Base-by-base conservation (phyloP, 2,797 vertebrate genomes). In the Remorina albescens region DNA sequence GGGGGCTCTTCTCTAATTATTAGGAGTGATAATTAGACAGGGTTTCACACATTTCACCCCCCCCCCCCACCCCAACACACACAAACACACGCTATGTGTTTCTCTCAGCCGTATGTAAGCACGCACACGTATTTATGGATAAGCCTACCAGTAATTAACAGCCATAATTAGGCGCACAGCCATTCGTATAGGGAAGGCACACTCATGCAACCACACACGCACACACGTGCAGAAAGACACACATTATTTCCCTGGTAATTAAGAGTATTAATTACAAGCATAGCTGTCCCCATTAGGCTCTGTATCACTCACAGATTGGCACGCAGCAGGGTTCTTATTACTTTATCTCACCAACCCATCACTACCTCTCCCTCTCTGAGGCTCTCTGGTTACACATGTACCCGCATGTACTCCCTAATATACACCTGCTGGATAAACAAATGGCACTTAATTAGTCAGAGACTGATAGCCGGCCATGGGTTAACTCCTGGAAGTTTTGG, bases 241-340 rank as follows among this genome's bases (percentile, higher is more conserved):
- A 89, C 83, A 84, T 75, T 83, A 83, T 82, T 84, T 87, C 87
- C 83, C 83, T 76, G 84, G 79, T 92, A 93, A 93, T 93, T 93
- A 93, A 91, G 89, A 87, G 91, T 90, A 94, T 94, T 94, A 94
- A 93, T 94, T 93, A 91, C 88, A 89, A 89, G 86, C 88, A 85
- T 87, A 91, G 89, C 89, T 88, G 85, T 93, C 87, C 91, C 92
- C 87, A 77, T 85, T 91, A 91, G 93, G 84, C 88, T 82, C 79
- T 47, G 88, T 88, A 91, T 94, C 91, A 86, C 90, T 92, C 89
- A 90, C 89, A 87, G 90, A 89, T 87, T 86, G 82, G 80, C 80
- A 86, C 88, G 2, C 91, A 90, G 90, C 84, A 75, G 83, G 87
- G 82, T 55, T 89, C 83, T 79, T 90, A 90, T 91, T 91, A 77